phyloP scores from a whole-genome alignment of 2,113 vertebrate species.

The Scopus umbretta region DNA sequence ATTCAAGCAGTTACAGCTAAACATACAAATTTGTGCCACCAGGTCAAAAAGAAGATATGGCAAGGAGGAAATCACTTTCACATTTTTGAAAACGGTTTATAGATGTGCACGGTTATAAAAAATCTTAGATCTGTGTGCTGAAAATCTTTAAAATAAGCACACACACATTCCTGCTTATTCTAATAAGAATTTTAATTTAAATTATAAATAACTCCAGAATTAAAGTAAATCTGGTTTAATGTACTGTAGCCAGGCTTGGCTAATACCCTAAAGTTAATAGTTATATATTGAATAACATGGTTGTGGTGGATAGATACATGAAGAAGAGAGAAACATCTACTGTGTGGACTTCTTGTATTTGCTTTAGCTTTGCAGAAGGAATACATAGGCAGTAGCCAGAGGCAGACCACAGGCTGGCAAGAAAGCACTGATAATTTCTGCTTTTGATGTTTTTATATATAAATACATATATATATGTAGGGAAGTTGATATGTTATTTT shows the following conservation, averaged over 20 bases:
- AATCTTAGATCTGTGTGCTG: not conserved
- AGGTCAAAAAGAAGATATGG: not conserved
- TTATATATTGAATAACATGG: not conserved
- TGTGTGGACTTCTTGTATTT: not conserved
- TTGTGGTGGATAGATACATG: accelerated
- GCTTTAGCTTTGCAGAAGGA: not conserved
- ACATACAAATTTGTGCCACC: slow-evolving; percentile 2
- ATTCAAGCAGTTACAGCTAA: not conserved
- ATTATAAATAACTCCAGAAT: not conserved
- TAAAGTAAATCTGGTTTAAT: not conserved
- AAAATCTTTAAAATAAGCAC: not conserved
- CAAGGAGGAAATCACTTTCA: not conserved
- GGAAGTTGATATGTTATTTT: not conserved
- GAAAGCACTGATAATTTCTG: not conserved
- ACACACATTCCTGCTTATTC: not conserved
- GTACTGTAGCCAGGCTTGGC: not conserved
- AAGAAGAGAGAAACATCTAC: not conserved
- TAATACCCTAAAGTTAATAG: not conserved
- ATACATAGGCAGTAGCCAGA: not conserved
- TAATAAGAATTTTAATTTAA: not conserved
- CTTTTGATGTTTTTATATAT: not conserved
- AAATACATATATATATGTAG: no score
- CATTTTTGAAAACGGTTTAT: not conserved
- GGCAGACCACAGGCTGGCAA: not conserved
- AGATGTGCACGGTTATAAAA: not conserved